phyloP scores from a whole-genome alignment of 2,113 vertebrate species.

The Ariopsis seemanni region DNA sequence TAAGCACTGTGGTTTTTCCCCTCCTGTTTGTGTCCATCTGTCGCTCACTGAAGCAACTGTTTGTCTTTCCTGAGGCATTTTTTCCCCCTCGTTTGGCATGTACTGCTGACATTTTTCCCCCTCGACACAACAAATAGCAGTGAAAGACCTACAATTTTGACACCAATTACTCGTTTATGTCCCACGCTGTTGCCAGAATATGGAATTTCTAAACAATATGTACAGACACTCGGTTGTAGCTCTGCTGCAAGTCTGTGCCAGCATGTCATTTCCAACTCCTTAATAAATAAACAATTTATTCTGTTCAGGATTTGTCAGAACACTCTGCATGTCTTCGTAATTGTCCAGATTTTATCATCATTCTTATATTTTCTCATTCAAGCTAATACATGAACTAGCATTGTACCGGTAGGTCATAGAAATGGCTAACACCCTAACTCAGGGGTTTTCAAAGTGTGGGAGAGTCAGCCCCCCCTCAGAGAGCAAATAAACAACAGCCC shows the following conservation, averaged over 20 bases:
- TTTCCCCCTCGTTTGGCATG: slow-evolving; percentile 2
- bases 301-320: too few species aligned
- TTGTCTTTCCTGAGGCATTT: slow-evolving; percentile 14
- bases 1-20: not conserved
- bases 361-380: too few species aligned
- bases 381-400: not conserved
- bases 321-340: not conserved
- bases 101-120: slow-evolving; percentile 4
- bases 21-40: slow-evolving; percentile 7
- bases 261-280: not conserved
- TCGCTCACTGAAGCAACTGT: not conserved
- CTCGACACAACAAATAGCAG: slow-evolving; percentile 2
- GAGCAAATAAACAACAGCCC: too few species aligned
- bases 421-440: not conserved
- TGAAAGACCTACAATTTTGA: slow-evolving; percentile 14
- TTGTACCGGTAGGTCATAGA: not conserved
- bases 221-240: not conserved
- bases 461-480: too few species aligned
- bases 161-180: not conserved
- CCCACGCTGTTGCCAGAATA: not conserved
- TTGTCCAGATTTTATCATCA: not conserved
- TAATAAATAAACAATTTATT: not conserved
- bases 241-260: not conserved
- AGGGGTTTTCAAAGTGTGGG: too few species aligned
- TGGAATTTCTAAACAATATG: not conserved